Conservation (phyloP, 2,113 vertebrate genomes). For the Leucosticte australis region DNA sequence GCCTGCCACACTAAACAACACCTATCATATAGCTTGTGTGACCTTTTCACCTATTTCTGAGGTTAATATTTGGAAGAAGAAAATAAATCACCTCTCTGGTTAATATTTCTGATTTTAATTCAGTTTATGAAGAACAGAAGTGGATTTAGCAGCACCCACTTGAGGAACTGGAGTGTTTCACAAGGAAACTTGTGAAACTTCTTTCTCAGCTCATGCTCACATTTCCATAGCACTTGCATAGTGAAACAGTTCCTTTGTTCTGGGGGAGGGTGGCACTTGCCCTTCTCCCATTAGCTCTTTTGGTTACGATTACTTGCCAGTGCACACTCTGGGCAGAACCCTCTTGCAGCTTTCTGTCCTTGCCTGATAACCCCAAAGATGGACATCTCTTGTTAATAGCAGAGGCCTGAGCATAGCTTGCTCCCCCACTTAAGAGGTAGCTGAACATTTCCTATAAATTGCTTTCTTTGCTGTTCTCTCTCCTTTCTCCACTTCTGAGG, state of each 20-base stretch:
- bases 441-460: background rate
- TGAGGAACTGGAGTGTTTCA: background rate
- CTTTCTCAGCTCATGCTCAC: background rate
- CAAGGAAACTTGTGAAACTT: background rate
- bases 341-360: background rate
- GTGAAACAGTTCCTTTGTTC: background rate
- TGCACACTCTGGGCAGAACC: background rate
- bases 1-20: background rate
- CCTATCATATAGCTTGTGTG: background rate
- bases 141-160: background rate
- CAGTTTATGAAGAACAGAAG: background rate
- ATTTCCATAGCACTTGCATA: background rate
- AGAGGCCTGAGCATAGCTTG: background rate
- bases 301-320: background rate
- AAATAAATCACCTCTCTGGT: background rate
- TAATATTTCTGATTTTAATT: background rate
- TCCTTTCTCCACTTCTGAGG: background rate
- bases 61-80: background rate
- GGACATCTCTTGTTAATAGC: fast-evolving
- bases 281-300: background rate
- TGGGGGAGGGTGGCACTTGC: fast-evolving
- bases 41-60: background rate
- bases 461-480: background rate
- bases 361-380: background rate
- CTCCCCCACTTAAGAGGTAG: background rate